phyloP scores from a whole-genome alignment of 2,113 vertebrate genomes.

The Gnathonemus longibarbis region DNA sequence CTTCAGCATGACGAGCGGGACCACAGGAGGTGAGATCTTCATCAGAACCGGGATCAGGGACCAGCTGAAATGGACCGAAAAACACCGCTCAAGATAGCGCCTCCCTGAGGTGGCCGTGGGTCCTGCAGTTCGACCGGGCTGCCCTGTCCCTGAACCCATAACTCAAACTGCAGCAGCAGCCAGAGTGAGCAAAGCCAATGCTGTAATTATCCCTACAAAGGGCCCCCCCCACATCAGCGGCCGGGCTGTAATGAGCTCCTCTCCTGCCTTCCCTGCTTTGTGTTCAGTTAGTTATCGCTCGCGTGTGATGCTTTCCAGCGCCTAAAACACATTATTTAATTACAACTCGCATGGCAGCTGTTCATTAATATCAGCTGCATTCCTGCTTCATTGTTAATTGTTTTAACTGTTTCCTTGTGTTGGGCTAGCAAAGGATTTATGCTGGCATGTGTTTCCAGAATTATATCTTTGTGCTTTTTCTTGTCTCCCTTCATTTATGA shows the following conservation, averaged over 20 bases:
- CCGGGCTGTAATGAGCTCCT: not conserved
- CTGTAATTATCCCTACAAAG: not conserved
- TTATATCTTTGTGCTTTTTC: not conserved
- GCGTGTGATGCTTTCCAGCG: not conserved
- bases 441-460: not conserved
- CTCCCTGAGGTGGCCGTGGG: not conserved
- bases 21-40: not conserved
- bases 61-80: not conserved
- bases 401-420: not conserved
- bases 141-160: not conserved
- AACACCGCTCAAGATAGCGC: not conserved
- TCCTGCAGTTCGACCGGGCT: not conserved
- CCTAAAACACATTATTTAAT: not conserved
- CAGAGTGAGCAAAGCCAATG: not conserved
- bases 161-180: not conserved
- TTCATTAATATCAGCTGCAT: not conserved
- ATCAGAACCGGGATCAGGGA: not conserved
- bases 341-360: not conserved
- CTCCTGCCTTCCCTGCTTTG: not conserved
- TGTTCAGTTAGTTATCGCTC: not conserved
- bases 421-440: not conserved
- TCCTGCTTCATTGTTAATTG: not conserved
- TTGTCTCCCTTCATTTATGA: not conserved
- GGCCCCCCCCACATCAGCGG: not conserved
- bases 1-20: not conserved